Percentiles rank a stretch among this genome's conserved stretches.
Conservation (phyloP, 2,113 vertebrate species). For the Myiagra hebetior region DNA sequence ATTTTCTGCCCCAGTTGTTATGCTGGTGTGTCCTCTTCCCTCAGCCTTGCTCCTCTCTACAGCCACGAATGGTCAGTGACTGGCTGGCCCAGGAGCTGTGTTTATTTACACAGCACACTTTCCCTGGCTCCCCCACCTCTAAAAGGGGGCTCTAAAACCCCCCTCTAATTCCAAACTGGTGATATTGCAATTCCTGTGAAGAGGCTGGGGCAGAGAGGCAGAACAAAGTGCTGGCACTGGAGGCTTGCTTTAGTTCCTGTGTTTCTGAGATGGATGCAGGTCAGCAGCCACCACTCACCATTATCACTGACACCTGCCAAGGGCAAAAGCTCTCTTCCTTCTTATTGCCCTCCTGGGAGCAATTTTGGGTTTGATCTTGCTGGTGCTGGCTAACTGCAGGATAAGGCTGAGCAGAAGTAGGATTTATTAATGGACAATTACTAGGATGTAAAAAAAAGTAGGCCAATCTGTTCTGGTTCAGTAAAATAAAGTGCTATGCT, state of each 20-base stretch:
- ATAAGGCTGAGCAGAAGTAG: neutral
- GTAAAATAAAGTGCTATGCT: neutral
- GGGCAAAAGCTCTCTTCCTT: slow-evolving; percentile 10
- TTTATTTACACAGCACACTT: neutral
- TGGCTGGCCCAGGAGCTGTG: neutral
- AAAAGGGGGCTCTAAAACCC: neutral
- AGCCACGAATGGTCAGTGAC: fast-evolving
- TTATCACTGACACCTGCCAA: slow-evolving; percentile 12
- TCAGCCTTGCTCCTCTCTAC: neutral
- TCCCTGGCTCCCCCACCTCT: neutral
- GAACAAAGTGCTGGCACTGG: neutral
- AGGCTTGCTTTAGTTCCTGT: neutral
- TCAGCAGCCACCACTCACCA: neutral
- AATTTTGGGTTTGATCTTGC: neutral
- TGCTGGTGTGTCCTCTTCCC: neutral
- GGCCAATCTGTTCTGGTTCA: slow-evolving; percentile 3
- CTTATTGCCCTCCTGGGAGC: neutral
- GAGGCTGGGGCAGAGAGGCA: neutral
- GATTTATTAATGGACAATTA: slow-evolving; percentile 46
- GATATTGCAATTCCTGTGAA: neutral
- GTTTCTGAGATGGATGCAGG: slow-evolving; percentile 2
- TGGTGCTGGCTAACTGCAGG: neutral
- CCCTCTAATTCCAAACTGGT: neutral
- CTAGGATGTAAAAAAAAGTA: neutral
- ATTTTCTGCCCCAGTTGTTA: neutral